Evolutionary conservation across 2,888 invertebrate species (phyloP).

Genomic region (Eulithis prunata): DNA sequence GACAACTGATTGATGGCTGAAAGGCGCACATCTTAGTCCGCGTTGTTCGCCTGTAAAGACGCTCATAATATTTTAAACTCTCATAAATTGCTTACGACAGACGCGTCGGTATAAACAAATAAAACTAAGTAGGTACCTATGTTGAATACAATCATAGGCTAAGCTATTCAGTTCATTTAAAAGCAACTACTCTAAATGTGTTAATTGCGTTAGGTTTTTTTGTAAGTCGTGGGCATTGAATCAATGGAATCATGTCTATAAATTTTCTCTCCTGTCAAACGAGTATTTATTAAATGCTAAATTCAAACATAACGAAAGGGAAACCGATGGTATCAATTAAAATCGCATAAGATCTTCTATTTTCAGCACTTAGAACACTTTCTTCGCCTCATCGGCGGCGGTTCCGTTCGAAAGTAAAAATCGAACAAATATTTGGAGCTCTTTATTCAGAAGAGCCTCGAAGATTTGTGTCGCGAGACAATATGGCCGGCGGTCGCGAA

Average conservation of each 20-base stretch:
- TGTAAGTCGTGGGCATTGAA: background rate
- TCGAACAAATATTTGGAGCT: slow-evolving; percentile 59
- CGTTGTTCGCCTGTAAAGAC: slow-evolving; percentile 50
- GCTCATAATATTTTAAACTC: slow-evolving; percentile 21
- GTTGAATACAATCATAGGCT: too few relatives aligned
- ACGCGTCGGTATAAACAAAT: too few relatives aligned
- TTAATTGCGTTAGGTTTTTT: background rate
- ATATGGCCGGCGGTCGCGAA: slow-evolving; percentile 71
- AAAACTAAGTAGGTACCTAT: too few relatives aligned
- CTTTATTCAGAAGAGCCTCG: slow-evolving; percentile 60
- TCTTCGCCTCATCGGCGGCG: slow-evolving; percentile 45
- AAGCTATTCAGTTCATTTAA: too few relatives aligned
- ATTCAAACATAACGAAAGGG: slow-evolving; percentile 25
- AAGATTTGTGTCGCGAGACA: slow-evolving; percentile 77
- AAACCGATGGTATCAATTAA: slow-evolving; percentile 38
- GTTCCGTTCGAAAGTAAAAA: slow-evolving; percentile 60
- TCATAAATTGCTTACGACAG: too few relatives aligned
- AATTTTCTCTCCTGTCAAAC: background rate
- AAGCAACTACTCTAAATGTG: background rate
- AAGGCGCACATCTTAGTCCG: slow-evolving; percentile 44
- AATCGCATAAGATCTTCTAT: slow-evolving; percentile 40
- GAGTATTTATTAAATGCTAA: background rate
- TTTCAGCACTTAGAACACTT: slow-evolving; percentile 48
- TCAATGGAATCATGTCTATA: background rate
- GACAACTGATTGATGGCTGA: slow-evolving; percentile 53